Percentiles rank a stretch among this genome's conserved stretches.
These are phyloP conservation scores for Drosophila pseudoananassae DNA, from an alignment of 1,140 invertebrate species.

Conservation along the genomic window DNA sequence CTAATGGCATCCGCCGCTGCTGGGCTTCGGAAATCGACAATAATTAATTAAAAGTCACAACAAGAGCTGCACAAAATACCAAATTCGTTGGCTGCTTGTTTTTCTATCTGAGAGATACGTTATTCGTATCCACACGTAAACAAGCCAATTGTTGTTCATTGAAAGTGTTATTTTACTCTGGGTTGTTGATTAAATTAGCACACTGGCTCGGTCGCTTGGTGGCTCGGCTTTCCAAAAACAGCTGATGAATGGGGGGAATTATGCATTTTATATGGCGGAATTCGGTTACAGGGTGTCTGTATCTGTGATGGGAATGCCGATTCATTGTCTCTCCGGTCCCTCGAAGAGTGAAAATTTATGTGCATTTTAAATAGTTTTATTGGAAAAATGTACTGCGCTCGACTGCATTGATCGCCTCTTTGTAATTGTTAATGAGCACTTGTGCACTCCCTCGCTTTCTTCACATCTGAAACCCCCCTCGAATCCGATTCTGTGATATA, in stretches of 20 bases:
- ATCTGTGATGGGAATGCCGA: slow-evolving; percentile 17
- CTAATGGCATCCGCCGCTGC: slow-evolving; percentile 28
- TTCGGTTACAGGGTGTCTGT: slow-evolving; percentile 34
- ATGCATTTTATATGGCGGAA: slow-evolving; percentile 4
- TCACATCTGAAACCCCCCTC: slow-evolving; percentile 21
- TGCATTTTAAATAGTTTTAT: slow-evolving; percentile 79
- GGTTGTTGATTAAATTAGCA: slow-evolving; percentile 50
- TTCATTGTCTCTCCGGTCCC: slow-evolving; percentile 38
- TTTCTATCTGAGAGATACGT: slow-evolving; percentile 33
- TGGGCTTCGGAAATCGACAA: slow-evolving; percentile 34
- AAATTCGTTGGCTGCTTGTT: slow-evolving; percentile 9
- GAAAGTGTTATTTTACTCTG: slow-evolving; percentile 36
- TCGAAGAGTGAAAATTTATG: slow-evolving; percentile 59
- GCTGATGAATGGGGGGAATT: slow-evolving; percentile 28
- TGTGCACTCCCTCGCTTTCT: slow-evolving; percentile 24
- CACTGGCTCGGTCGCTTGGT: slow-evolving; percentile 5
- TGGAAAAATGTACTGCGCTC: slow-evolving; percentile 53
- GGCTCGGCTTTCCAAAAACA: slow-evolving; percentile 23
- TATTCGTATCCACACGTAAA: slow-evolving; percentile 36
- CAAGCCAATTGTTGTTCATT: slow-evolving; percentile 56
- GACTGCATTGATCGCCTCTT: slow-evolving; percentile 37
- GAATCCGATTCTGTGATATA: slow-evolving; percentile 26
- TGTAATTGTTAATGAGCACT: slow-evolving; percentile 74
- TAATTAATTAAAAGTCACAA: slow-evolving; percentile 54
- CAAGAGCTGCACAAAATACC: slow-evolving; percentile 15